Evolutionary conservation across 2,113 vertebrate genomes (phyloP), one percentile per base, ranked within the genome.

Genomic region (Tachysurus fulvidraco): DNA sequence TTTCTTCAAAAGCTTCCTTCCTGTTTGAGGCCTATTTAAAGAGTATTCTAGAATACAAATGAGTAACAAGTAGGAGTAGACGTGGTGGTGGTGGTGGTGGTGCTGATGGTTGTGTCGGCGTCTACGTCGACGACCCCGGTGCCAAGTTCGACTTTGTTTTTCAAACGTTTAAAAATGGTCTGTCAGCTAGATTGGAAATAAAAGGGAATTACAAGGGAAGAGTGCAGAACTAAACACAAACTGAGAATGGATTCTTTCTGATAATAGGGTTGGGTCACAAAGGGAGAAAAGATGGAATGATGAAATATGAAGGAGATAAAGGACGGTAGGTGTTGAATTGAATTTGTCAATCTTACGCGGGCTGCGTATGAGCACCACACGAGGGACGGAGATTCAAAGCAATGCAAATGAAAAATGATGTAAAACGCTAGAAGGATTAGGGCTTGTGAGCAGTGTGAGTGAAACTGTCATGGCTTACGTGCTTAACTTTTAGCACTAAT

Each of bases 401-500:
- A 21, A 81, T 81, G 54, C 41, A 87, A 85, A 88, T 84, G 44
- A 54, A 65, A 50, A 60, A 62, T 52, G 59, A 73, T 82, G 90
- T 89, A 60, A 85, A 86, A 86, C 69, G 67, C 86, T 65, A 64
- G 79, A 19, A 62, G 69, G 76, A 84, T 83, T 59, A 85, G 92
- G 91, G 93, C 93, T 91, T 91, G 83, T 62, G 67, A 62, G 60
- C 76, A 44, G 85, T 90, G 91, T 92, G 88, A 77, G 91, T 88
- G 84, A 85, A 86, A 55, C 76, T 83, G 87, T 86, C 81, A 87
- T 85, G 88, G 93, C 91, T 93, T 92, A 93, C 89, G 82, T 89
- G 92, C 94, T 94, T 85, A 94, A 92, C 93, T 88, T 91, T 92
- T 91, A 90, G 91, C 90, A 89, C 81, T 67, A 46, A 86, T 90